phyloP scores from a whole-genome alignment of 1,140 invertebrate species.

The Cotesia typhae region DNA sequence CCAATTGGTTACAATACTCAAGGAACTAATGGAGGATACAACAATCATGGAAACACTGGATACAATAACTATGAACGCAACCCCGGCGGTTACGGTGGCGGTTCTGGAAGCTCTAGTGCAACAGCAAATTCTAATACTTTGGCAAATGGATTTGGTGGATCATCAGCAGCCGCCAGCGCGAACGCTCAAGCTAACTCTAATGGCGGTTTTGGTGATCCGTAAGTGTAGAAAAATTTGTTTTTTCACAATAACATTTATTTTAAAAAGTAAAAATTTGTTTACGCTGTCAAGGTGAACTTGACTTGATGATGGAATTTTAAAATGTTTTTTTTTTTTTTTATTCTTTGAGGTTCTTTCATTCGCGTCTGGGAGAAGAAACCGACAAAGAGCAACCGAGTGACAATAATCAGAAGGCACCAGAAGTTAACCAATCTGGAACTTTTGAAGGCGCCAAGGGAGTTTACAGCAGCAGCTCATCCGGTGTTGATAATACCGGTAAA shows the following conservation, averaged over 20 bases:
- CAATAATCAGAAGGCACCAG: not conserved
- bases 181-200: conserved; percentile 20
- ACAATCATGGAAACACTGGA: no score
- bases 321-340: not conserved
- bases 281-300: conserved; percentile 1
- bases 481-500: conserved; percentile 55
- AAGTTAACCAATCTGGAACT: conserved; percentile 48
- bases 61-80: no score
- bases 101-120: no score
- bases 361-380: conserved; percentile 12
- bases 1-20: no score
- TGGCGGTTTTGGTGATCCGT: not conserved
- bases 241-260: not conserved
- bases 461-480: conserved; percentile 55
- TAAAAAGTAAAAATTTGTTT: not conserved
- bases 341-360: not conserved
- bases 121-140: no score
- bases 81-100: no score
- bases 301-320: not conserved
- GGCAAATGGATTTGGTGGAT: not conserved
- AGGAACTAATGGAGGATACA: no score
- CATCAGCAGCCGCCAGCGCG: conserved; percentile 5
- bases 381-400: not conserved
- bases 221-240: not conserved
- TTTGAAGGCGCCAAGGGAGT: conserved; percentile 57